Base-by-base conservation (phyloP, 2,888 invertebrate species). In the Thalpophila matura region DNA sequence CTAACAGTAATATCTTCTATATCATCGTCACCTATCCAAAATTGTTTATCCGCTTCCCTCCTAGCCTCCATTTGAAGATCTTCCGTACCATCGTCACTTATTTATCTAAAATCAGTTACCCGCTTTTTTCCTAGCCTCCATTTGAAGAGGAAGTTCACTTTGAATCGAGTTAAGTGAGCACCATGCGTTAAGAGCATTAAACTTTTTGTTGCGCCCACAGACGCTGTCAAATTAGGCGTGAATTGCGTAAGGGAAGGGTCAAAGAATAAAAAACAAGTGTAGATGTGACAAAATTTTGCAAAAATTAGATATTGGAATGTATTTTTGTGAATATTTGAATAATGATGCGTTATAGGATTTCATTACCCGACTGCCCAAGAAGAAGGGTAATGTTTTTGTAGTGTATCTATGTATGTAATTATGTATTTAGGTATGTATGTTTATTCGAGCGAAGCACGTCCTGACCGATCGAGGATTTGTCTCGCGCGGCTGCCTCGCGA, bases 191-290 rank as follows among this genome's bases (percentile, higher is more conserved):
- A 87, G 81, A 85, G 85, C 84, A 87, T 89, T 87, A 89, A 85
- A 87, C 88, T 88, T 88, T 88, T 89, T 88, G 85, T 81, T 81
- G 79, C 77, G 78, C 83, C 82, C 83, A 81, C 84, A 78, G 73
- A 81, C 78, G 74, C 83, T 79, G 82, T 83, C 85, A 89, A 89
- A 89, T 89, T 86, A 87, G 82, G 87, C 88, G 88, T 88, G 83
- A 89, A 88, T 65, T 82, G 82, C 80, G 83, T 80, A 79, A 78
- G 80, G 77, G 50, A 14, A 33, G 22, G 49, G 20, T 24, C 69
- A 50, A 9, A 57, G 74, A 72, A 50, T 54, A 50, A 12, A 40
- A 31, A 35, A 22, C 0, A 6, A 2, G 1, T 26, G n/a, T 38
- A 54, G 61, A 68, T 43, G n/a, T 24, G 74, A 47, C 42, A 40